Evolutionary conservation across 2,113 vertebrate genomes (phyloP).

Genomic region (Forbesichthys papilliferus): DNA sequence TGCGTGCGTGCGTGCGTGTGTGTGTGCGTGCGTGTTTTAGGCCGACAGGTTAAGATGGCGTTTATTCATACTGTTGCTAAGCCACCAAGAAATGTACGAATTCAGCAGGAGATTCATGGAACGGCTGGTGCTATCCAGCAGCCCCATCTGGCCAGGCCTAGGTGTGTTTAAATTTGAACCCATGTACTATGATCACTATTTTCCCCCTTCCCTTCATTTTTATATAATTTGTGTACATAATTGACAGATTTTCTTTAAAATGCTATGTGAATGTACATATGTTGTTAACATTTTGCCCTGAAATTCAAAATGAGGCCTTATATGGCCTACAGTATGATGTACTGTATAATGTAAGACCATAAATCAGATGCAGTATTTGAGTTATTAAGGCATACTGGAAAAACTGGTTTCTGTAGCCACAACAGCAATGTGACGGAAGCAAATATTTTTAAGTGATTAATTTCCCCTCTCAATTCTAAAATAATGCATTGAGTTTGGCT

Average conservation of each 20-base stretch:
- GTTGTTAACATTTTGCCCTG: too few relatives aligned
- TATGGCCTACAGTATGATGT: neutral
- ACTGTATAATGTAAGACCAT: too few relatives aligned
- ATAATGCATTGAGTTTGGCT: neutral
- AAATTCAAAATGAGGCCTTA: too few relatives aligned
- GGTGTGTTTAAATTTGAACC: slow-evolving; percentile 63
- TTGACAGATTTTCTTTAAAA: neutral
- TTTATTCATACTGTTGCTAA: slow-evolving; percentile 81
- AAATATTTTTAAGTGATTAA: neutral
- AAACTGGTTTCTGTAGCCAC: too few relatives aligned
- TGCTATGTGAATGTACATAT: neutral
- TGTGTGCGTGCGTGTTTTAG: slow-evolving; percentile 52
- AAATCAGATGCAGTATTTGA: neutral
- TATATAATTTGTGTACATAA: neutral
- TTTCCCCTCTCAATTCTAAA: neutral
- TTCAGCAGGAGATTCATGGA: slow-evolving; percentile 78
- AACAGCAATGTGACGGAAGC: neutral
- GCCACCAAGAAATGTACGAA: slow-evolving; percentile 76
- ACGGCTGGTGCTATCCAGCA: slow-evolving; percentile 67
- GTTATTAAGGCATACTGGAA: too few relatives aligned
- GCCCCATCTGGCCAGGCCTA: slow-evolving; percentile 62
- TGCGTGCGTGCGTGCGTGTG: neutral
- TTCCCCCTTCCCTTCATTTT: neutral
- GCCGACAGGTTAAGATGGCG: slow-evolving; percentile 85
- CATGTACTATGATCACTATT: neutral